These are phyloP conservation scores for Xenopus petersii DNA, from an alignment of 2,797 vertebrate genomes.

Conservation along the genomic window DNA sequence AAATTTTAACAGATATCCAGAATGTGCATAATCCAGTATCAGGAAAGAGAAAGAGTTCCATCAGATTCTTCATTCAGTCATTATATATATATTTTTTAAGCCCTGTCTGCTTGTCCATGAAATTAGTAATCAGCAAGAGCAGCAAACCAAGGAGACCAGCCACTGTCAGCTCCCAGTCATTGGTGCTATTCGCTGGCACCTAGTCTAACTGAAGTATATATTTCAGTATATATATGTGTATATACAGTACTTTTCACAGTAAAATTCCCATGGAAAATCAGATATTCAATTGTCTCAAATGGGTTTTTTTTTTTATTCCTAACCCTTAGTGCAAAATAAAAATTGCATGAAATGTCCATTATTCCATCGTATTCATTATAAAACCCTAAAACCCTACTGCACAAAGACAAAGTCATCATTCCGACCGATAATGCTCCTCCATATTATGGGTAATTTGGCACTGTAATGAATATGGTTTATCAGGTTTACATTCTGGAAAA, in stretches of 20 bases:
- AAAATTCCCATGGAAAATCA: constrained; percentile 14
- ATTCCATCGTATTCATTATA: constrained; percentile 16
- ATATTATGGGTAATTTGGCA: constrained; percentile 32
- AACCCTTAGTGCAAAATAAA: constrained; percentile 21
- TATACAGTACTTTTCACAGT: constrained; percentile 27
- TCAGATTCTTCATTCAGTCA: no score
- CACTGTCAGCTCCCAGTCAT: no score
- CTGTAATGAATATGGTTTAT: constrained; percentile 25
- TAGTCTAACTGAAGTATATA: not conserved
- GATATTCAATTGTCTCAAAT: constrained; percentile 2
- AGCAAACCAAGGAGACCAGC: not conserved
- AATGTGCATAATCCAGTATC: no score
- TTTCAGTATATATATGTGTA: no score
- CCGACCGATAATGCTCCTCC: constrained; percentile 34
- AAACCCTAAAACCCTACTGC: not conserved
- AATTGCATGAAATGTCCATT: constrained; percentile 19
- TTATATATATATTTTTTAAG: no score
- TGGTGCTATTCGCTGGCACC: not conserved
- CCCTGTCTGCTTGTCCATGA: no score
- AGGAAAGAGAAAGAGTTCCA: no score
- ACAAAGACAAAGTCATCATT: constrained; percentile 28
- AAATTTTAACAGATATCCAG: no score
- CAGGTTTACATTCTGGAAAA: constrained; percentile 4
- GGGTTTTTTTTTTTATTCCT: constrained; percentile 4
- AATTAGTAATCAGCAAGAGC: not conserved